Evolutionary conservation across 2,888 invertebrate species (phyloP).

Genomic region (Adela reaumurella): DNA sequence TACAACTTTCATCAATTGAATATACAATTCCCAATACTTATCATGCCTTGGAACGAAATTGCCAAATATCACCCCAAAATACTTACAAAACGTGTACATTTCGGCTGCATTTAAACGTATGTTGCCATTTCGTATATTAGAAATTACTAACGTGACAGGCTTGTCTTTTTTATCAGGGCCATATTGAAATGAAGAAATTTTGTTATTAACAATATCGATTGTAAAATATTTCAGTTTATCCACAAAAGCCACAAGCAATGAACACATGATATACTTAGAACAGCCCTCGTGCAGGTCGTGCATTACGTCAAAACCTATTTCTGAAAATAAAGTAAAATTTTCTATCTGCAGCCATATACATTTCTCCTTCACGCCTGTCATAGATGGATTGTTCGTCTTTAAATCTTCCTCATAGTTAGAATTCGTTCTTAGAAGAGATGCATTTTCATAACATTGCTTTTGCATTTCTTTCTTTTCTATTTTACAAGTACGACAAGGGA

Average conservation of each 20-base stretch:
- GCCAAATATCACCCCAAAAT: background rate
- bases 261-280: no score
- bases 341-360: no score
- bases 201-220: background rate
- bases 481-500: conserved; percentile 18
- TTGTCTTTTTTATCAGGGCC: no score
- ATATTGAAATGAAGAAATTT: background rate
- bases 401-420: conserved; percentile 3
- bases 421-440: no score
- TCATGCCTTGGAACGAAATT: background rate
- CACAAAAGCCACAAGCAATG: background rate
- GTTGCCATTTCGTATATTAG: no score
- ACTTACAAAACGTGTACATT: background rate
- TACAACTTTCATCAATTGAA: background rate
- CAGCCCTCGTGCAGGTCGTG: conserved; percentile 20
- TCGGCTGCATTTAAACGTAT: no score
- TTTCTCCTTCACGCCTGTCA: conserved; percentile 15
- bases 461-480: conserved; percentile 9
- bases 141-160: no score
- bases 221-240: background rate
- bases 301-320: conserved; percentile 23
- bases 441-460: no score
- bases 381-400: conserved; percentile 17
- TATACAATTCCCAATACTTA: background rate
- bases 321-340: no score